phyloP scores from a whole-genome alignment of 2,113 vertebrate species.

The Pterocles burchelli region DNA sequence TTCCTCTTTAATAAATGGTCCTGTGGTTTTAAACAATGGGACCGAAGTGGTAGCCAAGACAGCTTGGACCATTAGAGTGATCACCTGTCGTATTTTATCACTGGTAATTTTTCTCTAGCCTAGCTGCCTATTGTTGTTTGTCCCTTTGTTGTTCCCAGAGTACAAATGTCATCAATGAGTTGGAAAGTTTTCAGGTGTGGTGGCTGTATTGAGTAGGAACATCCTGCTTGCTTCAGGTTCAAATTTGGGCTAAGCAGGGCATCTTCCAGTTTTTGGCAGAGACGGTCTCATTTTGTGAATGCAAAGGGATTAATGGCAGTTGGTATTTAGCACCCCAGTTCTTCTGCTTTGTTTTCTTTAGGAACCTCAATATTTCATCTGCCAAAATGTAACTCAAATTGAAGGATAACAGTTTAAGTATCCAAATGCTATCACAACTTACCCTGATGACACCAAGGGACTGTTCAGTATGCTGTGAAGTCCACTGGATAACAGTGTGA shows the following conservation, averaged over 20 bases:
- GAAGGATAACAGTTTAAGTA: neutral
- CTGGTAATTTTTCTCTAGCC: conserved; percentile 32
- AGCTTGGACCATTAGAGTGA: neutral
- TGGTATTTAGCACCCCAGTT: neutral
- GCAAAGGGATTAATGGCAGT: neutral
- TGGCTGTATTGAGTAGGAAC: neutral
- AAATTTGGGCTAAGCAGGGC: neutral
- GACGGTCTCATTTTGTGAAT: neutral
- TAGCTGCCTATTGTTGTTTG: neutral
- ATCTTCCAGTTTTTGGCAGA: neutral
- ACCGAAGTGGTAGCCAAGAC: neutral
- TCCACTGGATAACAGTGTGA: neutral
- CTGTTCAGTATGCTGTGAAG: neutral
- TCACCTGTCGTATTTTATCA: conserved; percentile 36
- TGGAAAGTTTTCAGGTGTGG: neutral
- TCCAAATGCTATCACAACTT: neutral
- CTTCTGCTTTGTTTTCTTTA: neutral
- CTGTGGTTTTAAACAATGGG: conserved; percentile 11
- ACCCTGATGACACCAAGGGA: neutral
- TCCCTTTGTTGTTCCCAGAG: neutral
- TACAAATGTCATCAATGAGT: neutral
- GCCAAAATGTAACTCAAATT: neutral
- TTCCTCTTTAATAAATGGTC: conserved; percentile 15
- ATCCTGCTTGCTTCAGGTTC: neutral
- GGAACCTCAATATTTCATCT: neutral